Conservation (phyloP, 2,797 vertebrate species). For the Acanthopagrus latus region DNA sequence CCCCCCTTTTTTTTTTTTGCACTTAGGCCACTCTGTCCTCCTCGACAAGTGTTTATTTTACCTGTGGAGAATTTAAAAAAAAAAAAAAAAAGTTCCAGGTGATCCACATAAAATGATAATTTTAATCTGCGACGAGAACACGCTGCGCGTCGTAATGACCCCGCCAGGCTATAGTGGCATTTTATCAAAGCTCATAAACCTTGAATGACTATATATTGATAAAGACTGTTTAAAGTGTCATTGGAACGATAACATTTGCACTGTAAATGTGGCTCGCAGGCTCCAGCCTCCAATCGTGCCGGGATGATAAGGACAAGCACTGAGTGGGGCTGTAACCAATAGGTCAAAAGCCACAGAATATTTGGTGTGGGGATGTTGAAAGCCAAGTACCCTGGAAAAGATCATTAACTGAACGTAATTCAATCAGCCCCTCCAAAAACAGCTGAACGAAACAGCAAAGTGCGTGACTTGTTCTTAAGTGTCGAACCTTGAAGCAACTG, state of each 20-base stretch:
- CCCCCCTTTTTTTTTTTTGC: constrained; percentile 20
- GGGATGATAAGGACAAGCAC: constrained; percentile 77
- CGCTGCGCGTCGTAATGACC: constrained; percentile 84
- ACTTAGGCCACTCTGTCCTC: constrained; percentile 39
- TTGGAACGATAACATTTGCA: constrained; percentile 93
- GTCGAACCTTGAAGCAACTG: constrained; percentile 7
- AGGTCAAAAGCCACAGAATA: constrained; percentile 67
- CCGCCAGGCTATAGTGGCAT: constrained; percentile 86
- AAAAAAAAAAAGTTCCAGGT: constrained; percentile 19
- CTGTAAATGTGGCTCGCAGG: constrained; percentile 86
- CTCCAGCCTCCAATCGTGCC: constrained; percentile 75
- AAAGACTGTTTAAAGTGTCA: constrained; percentile 98
- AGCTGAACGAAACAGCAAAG: not conserved
- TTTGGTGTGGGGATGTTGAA: constrained; percentile 25
- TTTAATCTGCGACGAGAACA: constrained; percentile 23
- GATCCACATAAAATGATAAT: constrained; percentile 32
- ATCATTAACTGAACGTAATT: constrained; percentile 9
- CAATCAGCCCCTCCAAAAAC: not conserved
- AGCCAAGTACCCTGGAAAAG: not conserved
- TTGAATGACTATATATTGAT: constrained; percentile 98
- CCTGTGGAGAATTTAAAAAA: constrained; percentile 31
- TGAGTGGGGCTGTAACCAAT: constrained; percentile 53
- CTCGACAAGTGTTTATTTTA: constrained; percentile 49
- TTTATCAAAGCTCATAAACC: constrained; percentile 99
- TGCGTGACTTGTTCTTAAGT: constrained; percentile 3